Conservation (phyloP, 2,888 invertebrate genomes). For the Iphiclides podalirius region DNA sequence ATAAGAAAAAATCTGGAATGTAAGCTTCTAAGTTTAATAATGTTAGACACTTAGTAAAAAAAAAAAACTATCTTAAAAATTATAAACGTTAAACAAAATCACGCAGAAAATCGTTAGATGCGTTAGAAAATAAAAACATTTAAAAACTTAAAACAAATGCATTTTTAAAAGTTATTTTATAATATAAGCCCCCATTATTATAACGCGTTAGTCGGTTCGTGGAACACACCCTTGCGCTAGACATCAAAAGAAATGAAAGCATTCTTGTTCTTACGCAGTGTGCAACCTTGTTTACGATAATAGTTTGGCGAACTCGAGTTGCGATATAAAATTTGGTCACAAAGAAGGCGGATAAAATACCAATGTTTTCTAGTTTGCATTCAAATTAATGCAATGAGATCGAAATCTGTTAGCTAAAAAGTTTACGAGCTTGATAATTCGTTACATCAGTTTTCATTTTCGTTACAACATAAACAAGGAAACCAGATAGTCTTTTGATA, state of each 20-base stretch:
- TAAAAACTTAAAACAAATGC: conserved; percentile 28
- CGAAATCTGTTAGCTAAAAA: too few species aligned
- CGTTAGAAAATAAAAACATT: conserved; percentile 32
- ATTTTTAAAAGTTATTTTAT: conserved; percentile 5
- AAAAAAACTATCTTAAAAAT: conserved; percentile 31
- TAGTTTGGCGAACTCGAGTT: not conserved
- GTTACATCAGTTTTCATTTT: too few species aligned
- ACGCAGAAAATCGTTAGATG: conserved; percentile 35
- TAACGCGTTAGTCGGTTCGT: conserved; percentile 37
- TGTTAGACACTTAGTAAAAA: conserved; percentile 29
- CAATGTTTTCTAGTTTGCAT: too few species aligned
- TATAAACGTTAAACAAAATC: conserved; percentile 35
- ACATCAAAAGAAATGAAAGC: conserved; percentile 46
- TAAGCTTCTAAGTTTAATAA: conserved; percentile 39
- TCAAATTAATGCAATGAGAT: too few species aligned
- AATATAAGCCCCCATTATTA: conserved; percentile 37
- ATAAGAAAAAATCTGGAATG: conserved; percentile 35
- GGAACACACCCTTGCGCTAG: conserved; percentile 47
- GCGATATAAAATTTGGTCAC: too few species aligned
- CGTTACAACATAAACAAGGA: too few species aligned
- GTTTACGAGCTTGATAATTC: too few species aligned
- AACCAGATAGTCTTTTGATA: conserved; percentile 19
- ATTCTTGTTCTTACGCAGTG: too few species aligned
- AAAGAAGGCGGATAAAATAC: too few species aligned
- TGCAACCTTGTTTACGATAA: conserved; percentile 7